These are phyloP conservation scores for Tragelaphus scriptus DNA, from an alignment of 2,113 vertebrate genomes.

Conservation along the genomic window DNA sequence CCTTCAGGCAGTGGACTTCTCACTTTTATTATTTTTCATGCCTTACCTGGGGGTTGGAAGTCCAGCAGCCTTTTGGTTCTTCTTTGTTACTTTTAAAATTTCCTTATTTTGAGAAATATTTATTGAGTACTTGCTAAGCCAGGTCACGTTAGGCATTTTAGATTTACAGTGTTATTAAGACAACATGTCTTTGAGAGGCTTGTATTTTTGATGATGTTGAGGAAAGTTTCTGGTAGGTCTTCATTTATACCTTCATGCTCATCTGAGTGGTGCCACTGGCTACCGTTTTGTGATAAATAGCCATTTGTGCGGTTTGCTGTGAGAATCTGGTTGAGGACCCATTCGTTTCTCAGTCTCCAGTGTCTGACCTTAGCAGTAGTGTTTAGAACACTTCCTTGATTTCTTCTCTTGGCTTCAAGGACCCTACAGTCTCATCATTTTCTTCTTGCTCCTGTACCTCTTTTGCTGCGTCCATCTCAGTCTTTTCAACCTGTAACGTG, in stretches of 20 bases:
- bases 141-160: not conserved
- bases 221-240: not conserved
- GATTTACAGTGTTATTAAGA: not conserved
- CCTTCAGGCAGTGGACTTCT: not conserved
- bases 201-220: not conserved
- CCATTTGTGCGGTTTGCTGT: not conserved
- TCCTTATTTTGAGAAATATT: not conserved
- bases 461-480: not conserved
- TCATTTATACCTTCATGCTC: not conserved
- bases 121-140: not conserved
- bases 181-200: not conserved
- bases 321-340: not conserved
- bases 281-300: not conserved
- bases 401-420: not conserved
- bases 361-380: not conserved
- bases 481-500: not conserved
- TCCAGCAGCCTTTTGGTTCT: not conserved
- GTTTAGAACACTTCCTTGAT: not conserved
- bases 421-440: rapidly evolving
- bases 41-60: not conserved
- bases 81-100: not conserved
- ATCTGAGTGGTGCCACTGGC: not conserved
- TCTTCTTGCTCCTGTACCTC: not conserved
- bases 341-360: not conserved
- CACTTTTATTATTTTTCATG: not conserved